These are phyloP conservation scores for Pyrrhosoma nymphula DNA, from an alignment of 2,888 invertebrate genomes.

Conservation along the genomic window DNA sequence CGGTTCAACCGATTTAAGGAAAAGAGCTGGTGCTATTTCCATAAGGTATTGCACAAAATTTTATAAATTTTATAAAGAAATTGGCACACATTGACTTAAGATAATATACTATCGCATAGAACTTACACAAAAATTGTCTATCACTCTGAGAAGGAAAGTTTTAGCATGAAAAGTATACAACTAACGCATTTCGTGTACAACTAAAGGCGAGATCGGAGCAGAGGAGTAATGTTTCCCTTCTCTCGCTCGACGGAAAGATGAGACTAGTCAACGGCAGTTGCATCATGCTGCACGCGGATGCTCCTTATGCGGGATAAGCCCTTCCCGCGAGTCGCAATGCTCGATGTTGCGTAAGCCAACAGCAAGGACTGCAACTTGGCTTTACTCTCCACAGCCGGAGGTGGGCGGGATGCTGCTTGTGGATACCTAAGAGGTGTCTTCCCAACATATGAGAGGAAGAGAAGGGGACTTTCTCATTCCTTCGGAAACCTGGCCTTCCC, in stretches of 20 bases:
- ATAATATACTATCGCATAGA: no score
- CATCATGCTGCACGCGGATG: constrained; percentile 16
- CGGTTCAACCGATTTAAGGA: no score
- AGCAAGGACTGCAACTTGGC: background rate
- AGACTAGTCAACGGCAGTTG: constrained; percentile 18
- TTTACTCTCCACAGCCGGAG: background rate
- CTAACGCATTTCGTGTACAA: no score
- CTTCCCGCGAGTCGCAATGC: background rate
- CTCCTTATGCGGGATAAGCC: background rate
- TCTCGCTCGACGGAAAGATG: background rate
- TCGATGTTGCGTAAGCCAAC: constrained; percentile 44
- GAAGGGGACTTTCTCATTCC: background rate
- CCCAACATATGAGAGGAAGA: background rate
- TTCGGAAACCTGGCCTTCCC: background rate
- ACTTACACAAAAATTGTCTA: no score
- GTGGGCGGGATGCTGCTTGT: no score
- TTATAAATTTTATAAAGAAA: no score
- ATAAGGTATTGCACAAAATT: no score
- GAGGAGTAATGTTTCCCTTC: background rate
- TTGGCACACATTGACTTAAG: no score
- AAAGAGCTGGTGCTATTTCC: no score
- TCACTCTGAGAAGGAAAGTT: no score
- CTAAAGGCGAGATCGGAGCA: background rate
- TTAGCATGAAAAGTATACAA: no score
- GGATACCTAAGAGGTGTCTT: no score